A percentile compares a stretch with the other conserved stretches of the same genome.
Evolutionary conservation across 2,888 invertebrate genomes (phyloP).

Genomic region (Oscheius sp.): DNA sequence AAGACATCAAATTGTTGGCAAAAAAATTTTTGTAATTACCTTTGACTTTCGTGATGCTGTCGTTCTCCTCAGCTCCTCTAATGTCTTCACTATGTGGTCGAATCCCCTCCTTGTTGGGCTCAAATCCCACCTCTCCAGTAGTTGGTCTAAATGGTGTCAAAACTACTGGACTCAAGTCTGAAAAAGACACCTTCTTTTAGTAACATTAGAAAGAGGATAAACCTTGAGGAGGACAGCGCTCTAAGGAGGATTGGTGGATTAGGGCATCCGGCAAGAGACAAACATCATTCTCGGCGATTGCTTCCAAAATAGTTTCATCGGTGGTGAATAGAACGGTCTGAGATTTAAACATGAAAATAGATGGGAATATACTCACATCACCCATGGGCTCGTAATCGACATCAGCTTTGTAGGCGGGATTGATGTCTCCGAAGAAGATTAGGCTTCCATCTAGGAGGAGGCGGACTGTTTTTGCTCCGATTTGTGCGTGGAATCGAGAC

Average conservation of each 20-base stretch:
- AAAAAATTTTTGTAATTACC: too few species aligned
- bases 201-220: background rate
- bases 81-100: constrained; percentile 5
- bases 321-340: constrained; percentile 87
- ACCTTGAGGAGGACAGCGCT: background rate
- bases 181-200: background rate
- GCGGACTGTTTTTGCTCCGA: constrained; percentile 80
- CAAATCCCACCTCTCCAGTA: constrained; percentile 22
- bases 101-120: constrained; percentile 2
- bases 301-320: constrained; percentile 80
- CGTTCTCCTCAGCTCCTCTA: background rate
- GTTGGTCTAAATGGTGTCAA: constrained; percentile 26
- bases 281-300: constrained; percentile 73
- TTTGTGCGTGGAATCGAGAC: constrained; percentile 83
- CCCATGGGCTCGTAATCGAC: constrained; percentile 76
- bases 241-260: constrained; percentile 22
- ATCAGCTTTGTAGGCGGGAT: constrained; percentile 80
- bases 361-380: constrained; percentile 71
- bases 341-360: background rate
- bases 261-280: constrained; percentile 51
- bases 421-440: constrained; percentile 85
- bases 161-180: constrained; percentile 16
- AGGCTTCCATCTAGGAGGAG: constrained; percentile 73
- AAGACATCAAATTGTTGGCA: too few species aligned
- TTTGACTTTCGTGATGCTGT: constrained; percentile 4